These are phyloP conservation scores for Murina feae DNA, from an alignment of 2,113 vertebrate genomes.

Conservation along the genomic window DNA sequence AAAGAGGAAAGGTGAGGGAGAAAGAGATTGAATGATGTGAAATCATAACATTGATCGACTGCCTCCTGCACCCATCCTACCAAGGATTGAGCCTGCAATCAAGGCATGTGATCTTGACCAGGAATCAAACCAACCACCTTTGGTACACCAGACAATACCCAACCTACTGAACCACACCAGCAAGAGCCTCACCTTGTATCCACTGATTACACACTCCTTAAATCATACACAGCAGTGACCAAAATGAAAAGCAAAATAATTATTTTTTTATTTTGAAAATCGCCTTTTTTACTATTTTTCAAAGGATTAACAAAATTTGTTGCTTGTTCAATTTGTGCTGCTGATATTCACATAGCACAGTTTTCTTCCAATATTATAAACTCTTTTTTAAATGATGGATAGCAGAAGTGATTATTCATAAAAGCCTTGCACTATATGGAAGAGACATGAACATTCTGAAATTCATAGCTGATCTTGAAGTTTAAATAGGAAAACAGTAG, in stretches of 20 bases:
- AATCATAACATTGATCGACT: too few relatives aligned
- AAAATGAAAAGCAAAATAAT: background rate
- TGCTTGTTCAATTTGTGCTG: slow-evolving; percentile 57
- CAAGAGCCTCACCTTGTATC: background rate
- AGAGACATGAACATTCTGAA: background rate
- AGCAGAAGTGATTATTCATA: background rate
- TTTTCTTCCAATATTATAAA: slow-evolving; percentile 26
- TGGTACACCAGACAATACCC: too few relatives aligned
- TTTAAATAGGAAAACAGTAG: background rate
- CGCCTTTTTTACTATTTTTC: background rate
- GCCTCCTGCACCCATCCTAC: too few relatives aligned
- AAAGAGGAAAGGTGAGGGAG: too few relatives aligned
- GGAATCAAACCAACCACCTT: too few relatives aligned
- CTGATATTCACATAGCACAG: slow-evolving; percentile 52
- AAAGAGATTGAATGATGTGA: too few relatives aligned
- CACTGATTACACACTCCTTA: background rate
- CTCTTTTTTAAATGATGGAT: background rate
- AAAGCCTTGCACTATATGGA: background rate
- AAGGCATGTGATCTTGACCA: too few relatives aligned
- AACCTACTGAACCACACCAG: too few relatives aligned
- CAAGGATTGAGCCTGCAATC: too few relatives aligned
- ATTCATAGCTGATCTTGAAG: slow-evolving; percentile 23
- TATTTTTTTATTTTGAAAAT: background rate
- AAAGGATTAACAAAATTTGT: background rate
- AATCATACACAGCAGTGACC: background rate